These are phyloP conservation scores for Enhydra lutris DNA, from an alignment of 2,113 vertebrate genomes.

Conservation along the genomic window DNA sequence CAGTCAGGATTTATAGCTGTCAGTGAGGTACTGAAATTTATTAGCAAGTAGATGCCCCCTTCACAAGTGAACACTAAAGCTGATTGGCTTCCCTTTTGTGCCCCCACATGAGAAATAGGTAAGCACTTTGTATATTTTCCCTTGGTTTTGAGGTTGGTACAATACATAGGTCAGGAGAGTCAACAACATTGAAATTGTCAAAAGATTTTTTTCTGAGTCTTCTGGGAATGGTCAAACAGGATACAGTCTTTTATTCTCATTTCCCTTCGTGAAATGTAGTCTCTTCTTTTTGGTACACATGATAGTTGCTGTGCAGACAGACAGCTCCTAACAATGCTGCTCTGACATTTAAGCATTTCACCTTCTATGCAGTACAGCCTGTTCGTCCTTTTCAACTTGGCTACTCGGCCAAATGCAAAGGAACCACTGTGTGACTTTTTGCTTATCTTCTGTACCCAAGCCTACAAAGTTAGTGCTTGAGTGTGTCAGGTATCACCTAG, in stretches of 20 bases:
- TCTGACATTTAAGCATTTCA: conserved; percentile 87
- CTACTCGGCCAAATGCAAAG: conserved; percentile 86
- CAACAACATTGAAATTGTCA: conserved; percentile 82
- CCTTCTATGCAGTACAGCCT: conserved; percentile 80
- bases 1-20: neutral
- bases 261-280: conserved; percentile 79
- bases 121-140: conserved; percentile 81
- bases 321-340: conserved; percentile 83
- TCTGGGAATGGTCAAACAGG: conserved; percentile 83
- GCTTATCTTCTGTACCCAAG: conserved; percentile 84
- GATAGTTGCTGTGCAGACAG: conserved; percentile 85
- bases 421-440: conserved; percentile 83
- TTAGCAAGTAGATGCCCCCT: neutral
- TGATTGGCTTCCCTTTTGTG: neutral
- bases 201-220: conserved; percentile 75
- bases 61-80: neutral
- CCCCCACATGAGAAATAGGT: conserved; percentile 48
- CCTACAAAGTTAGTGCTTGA: conserved; percentile 81
- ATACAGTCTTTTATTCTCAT: conserved; percentile 81
- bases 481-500: conserved; percentile 88
- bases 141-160: conserved; percentile 69
- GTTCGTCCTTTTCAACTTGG: conserved; percentile 83
- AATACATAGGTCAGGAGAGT: conserved; percentile 77
- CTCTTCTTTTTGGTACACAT: conserved; percentile 79
- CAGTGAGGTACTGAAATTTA: neutral